Evolutionary conservation across 1,140 invertebrate species (phyloP).

Genomic region (Nephila pilipes): DNA sequence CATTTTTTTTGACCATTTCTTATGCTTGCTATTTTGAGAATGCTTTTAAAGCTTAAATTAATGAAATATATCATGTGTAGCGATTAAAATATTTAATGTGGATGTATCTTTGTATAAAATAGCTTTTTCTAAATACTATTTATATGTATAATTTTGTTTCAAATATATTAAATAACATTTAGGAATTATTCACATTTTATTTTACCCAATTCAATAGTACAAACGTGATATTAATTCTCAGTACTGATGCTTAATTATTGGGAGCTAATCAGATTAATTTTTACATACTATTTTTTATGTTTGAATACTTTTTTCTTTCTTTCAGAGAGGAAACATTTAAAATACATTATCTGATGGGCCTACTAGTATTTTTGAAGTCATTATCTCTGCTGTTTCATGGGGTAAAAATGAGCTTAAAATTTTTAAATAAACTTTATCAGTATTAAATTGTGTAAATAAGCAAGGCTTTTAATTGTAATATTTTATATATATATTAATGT

Average conservation of each 20-base stretch:
- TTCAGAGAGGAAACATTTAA: slow-evolving; percentile 91
- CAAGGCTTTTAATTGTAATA: neutral
- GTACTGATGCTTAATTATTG: neutral
- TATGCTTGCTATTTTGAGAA: neutral
- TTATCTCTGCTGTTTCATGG: slow-evolving; percentile 96
- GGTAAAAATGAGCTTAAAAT: slow-evolving; percentile 79
- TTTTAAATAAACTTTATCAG: neutral
- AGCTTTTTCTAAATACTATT: no score
- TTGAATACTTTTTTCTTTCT: slow-evolving; percentile 70
- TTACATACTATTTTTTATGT: neutral
- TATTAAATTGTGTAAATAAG: neutral
- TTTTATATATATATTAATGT: neutral
- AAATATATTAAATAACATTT: no score
- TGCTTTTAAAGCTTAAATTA: no score
- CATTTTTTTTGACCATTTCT: slow-evolving; percentile 76
- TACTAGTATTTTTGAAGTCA: slow-evolving; percentile 95
- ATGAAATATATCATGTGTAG: no score
- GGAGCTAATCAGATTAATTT: neutral
- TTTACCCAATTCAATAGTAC: neutral
- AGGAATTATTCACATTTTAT: neutral
- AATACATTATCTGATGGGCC: slow-evolving; percentile 98
- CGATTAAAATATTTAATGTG: no score
- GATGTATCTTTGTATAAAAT: no score
- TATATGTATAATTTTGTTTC: no score
- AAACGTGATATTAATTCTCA: neutral